These are phyloP conservation scores for Cryptops parisi DNA, from an alignment of 2,888 invertebrate species.

Conservation along the genomic window DNA sequence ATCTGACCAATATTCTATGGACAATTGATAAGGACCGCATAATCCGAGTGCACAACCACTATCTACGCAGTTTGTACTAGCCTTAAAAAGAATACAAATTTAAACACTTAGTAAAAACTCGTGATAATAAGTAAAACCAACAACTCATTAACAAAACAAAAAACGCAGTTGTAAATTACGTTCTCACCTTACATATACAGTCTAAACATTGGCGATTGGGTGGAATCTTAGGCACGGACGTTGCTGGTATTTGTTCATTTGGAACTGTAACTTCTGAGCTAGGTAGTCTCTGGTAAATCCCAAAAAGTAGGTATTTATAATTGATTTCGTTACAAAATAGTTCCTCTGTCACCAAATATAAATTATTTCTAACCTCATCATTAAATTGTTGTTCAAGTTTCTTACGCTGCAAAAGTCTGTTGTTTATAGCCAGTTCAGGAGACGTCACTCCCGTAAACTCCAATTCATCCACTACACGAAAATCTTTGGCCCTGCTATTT, in stretches of 20 bases:
- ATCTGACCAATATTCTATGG: conserved; percentile 78
- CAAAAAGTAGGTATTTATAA: too few relatives aligned
- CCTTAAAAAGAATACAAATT: conserved; percentile 1
- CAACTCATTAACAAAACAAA: not conserved
- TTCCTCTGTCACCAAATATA: too few relatives aligned
- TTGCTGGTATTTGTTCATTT: not conserved
- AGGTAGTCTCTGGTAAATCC: too few relatives aligned
- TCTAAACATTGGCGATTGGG: not conserved
- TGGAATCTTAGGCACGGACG: too few relatives aligned
- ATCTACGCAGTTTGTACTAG: conserved; percentile 3
- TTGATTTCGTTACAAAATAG: too few relatives aligned
- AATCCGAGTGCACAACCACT: conserved; percentile 24
- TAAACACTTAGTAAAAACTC: not conserved
- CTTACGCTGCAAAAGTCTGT: not conserved
- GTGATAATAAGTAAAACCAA: not conserved
- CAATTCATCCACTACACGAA: not conserved
- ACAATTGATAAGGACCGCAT: conserved; percentile 70
- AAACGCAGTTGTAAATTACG: too few relatives aligned
- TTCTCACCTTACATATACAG: not conserved
- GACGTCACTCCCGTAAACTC: not conserved
- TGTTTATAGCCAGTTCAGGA: not conserved
- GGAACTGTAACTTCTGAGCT: too few relatives aligned
- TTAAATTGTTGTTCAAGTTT: too few relatives aligned
- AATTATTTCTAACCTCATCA: too few relatives aligned
- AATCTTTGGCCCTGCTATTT: not conserved